phyloP scores from a whole-genome alignment of 1,140 invertebrate species.

The Drosophila gunungcola region DNA sequence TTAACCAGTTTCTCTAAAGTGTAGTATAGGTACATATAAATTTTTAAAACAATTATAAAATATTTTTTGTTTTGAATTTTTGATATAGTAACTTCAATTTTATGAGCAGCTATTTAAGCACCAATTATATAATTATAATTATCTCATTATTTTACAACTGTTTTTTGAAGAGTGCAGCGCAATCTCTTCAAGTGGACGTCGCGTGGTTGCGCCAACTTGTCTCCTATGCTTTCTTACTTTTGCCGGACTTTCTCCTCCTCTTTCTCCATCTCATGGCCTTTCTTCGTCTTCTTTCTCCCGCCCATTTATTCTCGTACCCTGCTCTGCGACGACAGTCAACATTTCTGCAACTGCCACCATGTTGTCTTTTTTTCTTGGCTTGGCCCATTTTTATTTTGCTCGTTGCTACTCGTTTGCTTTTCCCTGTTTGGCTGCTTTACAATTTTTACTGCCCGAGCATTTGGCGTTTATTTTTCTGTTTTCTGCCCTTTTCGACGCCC shows the following conservation, averaged over 20 bases:
- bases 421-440: constrained; percentile 59
- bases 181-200: constrained; percentile 60
- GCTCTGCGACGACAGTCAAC: constrained; percentile 64
- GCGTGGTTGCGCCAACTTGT: constrained; percentile 54
- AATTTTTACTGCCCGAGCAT: constrained; percentile 79
- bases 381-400: constrained; percentile 68
- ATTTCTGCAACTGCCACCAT: constrained; percentile 82
- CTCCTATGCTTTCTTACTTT: constrained; percentile 38
- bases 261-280: constrained; percentile 1
- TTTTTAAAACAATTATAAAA: too few species aligned
- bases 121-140: background rate
- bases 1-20: too few species aligned
- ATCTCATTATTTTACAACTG: too few species aligned
- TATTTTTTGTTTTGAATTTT: too few species aligned
- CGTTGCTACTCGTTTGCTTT: constrained; percentile 26
- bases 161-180: constrained; percentile 31
- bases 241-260: constrained; percentile 4
- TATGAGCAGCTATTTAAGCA: too few species aligned
- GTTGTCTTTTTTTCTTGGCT: constrained; percentile 70
- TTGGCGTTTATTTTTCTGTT: constrained; percentile 61
- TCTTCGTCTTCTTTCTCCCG: background rate
- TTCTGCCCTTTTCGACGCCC: constrained; percentile 10
- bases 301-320: background rate
- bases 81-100: too few species aligned
- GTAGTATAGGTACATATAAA: too few species aligned